Percentiles rank a stretch among this genome's conserved stretches.
phyloP scores from a whole-genome alignment of 2,888 invertebrate species.

The Melanargia galathea region DNA sequence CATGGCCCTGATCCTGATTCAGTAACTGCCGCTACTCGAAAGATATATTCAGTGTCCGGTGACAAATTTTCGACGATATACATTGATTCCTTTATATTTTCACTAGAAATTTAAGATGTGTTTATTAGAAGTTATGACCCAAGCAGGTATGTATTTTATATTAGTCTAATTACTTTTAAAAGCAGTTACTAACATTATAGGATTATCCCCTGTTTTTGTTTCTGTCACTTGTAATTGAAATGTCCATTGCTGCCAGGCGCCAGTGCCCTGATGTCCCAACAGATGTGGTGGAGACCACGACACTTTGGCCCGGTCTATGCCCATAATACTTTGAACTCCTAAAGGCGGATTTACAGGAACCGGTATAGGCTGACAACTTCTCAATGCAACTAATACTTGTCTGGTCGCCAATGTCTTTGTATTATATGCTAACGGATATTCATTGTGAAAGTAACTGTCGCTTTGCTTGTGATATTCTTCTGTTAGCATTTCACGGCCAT shows the following conservation, averaged over 20 bases:
- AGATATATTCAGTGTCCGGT: slow-evolving; percentile 88
- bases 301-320: slow-evolving; percentile 87
- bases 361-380: slow-evolving; percentile 89
- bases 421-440: slow-evolving; percentile 82
- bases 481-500: slow-evolving; percentile 87
- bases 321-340: slow-evolving; percentile 91
- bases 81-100: slow-evolving; percentile 82
- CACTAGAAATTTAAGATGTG: slow-evolving; percentile 52
- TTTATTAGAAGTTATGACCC: not conserved
- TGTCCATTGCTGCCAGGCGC: slow-evolving; percentile 88
- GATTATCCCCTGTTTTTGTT: slow-evolving; percentile 58
- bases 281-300: slow-evolving; percentile 92
- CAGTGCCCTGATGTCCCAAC: slow-evolving; percentile 87
- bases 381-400: slow-evolving; percentile 81
- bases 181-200: slow-evolving; percentile 59
- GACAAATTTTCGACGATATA: slow-evolving; percentile 86
- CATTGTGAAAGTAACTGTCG: slow-evolving; percentile 89
- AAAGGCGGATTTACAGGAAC: slow-evolving; percentile 90
- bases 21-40: slow-evolving; percentile 91
- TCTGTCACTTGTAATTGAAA: slow-evolving; percentile 88
- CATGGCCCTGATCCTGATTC: slow-evolving; percentile 89
- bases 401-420: slow-evolving; percentile 63
- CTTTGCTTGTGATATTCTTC: slow-evolving; percentile 89
- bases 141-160: no score
- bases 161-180: not conserved